Evolutionary conservation across 1,140 invertebrate species (phyloP), one percentile per base, ranked within the genome.

Genomic region (Drosophila mauritiana): DNA sequence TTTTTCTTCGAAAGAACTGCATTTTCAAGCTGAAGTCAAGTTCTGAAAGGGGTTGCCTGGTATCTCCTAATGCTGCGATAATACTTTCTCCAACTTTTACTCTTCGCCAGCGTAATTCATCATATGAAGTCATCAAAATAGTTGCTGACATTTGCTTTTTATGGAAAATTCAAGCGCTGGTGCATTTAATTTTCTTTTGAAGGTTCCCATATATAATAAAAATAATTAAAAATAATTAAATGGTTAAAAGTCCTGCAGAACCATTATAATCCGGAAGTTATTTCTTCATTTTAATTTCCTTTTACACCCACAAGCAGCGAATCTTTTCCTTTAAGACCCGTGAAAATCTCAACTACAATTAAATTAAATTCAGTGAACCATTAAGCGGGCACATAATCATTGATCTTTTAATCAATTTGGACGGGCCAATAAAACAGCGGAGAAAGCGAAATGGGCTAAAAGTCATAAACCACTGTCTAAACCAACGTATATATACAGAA

Each of bases 381-480:
- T 88, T 88, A 88, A 88, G 84, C 63, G 42, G 61, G 73, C 73
- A 56, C 75, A 89, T 84, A 80, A 88, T 88, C 84, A 89, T 84
- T 88, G 84, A 88, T 88, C 84, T 88, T 88, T 88, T 88, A 88
- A 88, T 88, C 84, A 88, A 88, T 88, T 88, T 80, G 77, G 64
- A 39, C 65, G 17, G 62, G 17, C 79, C 84, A 88, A 89, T 80
- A 88, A 84, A 77, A 61, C 34, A 15, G 53, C 37, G 43, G 4
- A 40, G 13, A 73, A 74, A 49, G 43, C 31, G 13, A 67, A 54
- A 49, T 37, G 74, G 61, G 51, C 63, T 61, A 57, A 69, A 54
- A 58, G 76, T 78, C 84, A 88, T 89, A 88, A 88, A 88, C 80
- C 80, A 88, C 72, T 80, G 78, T 70, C 64, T 70, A 40, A 54